Evolutionary conservation across 30 jellyfish, hydroid and myxozoan genomes (phyloP).

Genomic region (Hydractinia echinata): DNA sequence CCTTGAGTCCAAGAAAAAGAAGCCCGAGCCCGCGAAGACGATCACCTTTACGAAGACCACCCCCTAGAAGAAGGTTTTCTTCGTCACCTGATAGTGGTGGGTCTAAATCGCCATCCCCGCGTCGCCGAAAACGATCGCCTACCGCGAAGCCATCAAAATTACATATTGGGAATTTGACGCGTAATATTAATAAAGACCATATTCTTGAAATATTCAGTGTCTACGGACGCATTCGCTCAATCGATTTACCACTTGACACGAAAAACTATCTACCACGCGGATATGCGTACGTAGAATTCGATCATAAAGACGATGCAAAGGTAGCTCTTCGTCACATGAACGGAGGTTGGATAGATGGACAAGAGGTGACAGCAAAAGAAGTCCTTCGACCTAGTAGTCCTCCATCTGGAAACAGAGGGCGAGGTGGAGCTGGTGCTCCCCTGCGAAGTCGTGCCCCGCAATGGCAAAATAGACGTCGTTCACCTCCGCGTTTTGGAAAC

Average conservation of each 20-base stretch:
- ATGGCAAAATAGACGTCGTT: constrained; percentile 61
- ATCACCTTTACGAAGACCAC: constrained; percentile 45
- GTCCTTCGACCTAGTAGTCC: constrained; percentile 47
- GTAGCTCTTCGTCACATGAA: constrained; percentile 91
- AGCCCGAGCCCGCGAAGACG: constrained; percentile 27
- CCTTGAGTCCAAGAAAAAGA: constrained; percentile 43
- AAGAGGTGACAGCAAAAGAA: constrained; percentile 79
- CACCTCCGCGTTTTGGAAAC: constrained; percentile 56
- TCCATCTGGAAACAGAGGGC: constrained; percentile 23
- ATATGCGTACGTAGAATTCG: constrained; percentile 86
- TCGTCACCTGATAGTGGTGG: constrained; percentile 51
- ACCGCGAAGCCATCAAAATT: constrained; percentile 64
- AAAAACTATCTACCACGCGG: constrained; percentile 72
- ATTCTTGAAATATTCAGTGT: constrained; percentile 75
- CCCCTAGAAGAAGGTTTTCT: constrained; percentile 32
- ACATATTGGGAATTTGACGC: constrained; percentile 84
- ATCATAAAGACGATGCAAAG: constrained; percentile 71
- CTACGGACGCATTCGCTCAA: constrained; percentile 87
- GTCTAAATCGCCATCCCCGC: constrained; percentile 75
- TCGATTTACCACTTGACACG: constrained; percentile 83
- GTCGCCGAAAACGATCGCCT: constrained; percentile 71
- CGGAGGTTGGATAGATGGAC: constrained; percentile 99
- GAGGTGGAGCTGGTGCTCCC: constrained; percentile 24
- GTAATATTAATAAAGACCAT: constrained; percentile 92
- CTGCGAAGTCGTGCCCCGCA: constrained; percentile 9